phyloP scores from a whole-genome alignment of 2,888 invertebrate species.

The Callosobruchus maculatus region DNA sequence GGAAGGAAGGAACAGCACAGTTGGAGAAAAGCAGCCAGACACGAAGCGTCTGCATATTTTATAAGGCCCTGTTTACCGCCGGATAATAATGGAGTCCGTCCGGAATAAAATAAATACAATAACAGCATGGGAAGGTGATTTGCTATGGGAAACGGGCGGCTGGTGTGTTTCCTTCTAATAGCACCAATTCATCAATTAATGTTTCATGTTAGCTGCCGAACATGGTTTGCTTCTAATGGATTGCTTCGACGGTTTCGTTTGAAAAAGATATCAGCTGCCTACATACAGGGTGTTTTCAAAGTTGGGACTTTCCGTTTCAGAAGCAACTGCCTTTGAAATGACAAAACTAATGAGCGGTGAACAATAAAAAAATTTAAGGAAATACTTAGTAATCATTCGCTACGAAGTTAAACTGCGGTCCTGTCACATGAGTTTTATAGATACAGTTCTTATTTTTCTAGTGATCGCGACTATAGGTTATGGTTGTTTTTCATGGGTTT shows the following conservation, averaged over 20 bases:
- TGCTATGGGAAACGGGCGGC: slow-evolving; percentile 34
- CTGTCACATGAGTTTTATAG: too few relatives aligned
- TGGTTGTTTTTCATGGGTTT: too few relatives aligned
- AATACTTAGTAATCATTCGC: too few relatives aligned
- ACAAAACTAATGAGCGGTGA: too few relatives aligned
- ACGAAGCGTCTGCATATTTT: slow-evolving; percentile 29
- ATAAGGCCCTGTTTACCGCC: slow-evolving; percentile 32
- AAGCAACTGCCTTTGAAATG: too few relatives aligned
- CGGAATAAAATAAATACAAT: slow-evolving; percentile 35
- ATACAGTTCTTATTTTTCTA: too few relatives aligned
- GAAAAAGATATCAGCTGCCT: background rate
- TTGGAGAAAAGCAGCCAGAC: slow-evolving; percentile 3
- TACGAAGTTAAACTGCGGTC: too few relatives aligned
- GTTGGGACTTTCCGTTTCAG: too few relatives aligned
- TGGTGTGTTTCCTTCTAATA: slow-evolving; percentile 24
- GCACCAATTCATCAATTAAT: slow-evolving; percentile 29
- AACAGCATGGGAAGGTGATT: slow-evolving; percentile 38
- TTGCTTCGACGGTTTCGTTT: background rate
- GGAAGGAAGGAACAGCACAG: background rate
- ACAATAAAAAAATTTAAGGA: too few relatives aligned
- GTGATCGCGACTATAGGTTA: too few relatives aligned
- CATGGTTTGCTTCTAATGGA: background rate
- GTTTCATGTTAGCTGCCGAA: slow-evolving; percentile 21
- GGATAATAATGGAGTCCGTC: slow-evolving; percentile 34
- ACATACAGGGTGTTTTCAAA: too few relatives aligned